A percentile compares a stretch with the other conserved stretches of the same genome.
phyloP scores from a whole-genome alignment of 2,113 vertebrate genomes.

The Brachyistius frenatus region DNA sequence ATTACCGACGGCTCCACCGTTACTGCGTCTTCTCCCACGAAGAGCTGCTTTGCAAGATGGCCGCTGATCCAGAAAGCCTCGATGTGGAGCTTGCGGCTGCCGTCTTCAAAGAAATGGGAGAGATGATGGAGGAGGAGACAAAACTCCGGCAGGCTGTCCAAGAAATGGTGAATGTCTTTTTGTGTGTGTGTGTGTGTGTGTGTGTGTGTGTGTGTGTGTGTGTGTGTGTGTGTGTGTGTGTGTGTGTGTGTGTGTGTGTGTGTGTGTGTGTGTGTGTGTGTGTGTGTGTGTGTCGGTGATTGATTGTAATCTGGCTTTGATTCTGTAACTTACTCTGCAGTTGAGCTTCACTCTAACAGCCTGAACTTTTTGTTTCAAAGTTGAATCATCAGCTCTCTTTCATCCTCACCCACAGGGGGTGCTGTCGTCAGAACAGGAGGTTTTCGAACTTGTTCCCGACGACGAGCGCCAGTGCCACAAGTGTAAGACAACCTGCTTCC shows the following conservation, averaged over 20 bases:
- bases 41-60: conserved; percentile 99
- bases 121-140: conserved; percentile 93
- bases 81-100: conserved; percentile 97
- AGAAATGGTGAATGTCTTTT: conserved; percentile 85
- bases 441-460: conserved; percentile 96
- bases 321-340: too few relatives aligned
- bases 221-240: too few relatives aligned
- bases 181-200: too few relatives aligned
- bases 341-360: too few relatives aligned
- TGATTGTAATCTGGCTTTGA: not conserved
- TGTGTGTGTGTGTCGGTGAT: too few relatives aligned
- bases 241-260: too few relatives aligned
- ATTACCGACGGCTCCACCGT: conserved; percentile 93
- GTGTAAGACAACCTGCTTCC: conserved; percentile 97
- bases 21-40: conserved; percentile 99
- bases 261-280: too few relatives aligned
- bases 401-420: conserved; percentile 87
- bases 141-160: conserved; percentile 89
- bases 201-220: too few relatives aligned
- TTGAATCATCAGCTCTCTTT: not conserved
- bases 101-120: conserved; percentile 93
- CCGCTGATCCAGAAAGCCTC: conserved; percentile 94
- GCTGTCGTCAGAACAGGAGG: conserved; percentile 94
- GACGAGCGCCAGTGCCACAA: conserved; percentile 96
- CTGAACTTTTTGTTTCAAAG: not conserved